Conservation (phyloP, 2,888 invertebrate genomes). For the Adelognathus sp. region DNA sequence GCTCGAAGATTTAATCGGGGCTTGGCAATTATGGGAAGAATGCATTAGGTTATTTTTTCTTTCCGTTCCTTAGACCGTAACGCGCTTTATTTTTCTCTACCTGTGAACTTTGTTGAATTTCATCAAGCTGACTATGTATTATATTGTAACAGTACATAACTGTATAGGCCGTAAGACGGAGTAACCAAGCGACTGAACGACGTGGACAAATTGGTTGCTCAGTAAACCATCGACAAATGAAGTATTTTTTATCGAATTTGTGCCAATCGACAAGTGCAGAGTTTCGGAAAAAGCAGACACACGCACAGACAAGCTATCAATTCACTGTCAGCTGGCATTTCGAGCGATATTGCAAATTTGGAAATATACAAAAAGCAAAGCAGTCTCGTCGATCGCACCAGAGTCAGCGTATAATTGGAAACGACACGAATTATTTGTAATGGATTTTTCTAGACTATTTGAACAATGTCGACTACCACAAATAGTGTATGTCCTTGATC, state of each 20-base stretch:
- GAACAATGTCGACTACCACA: slow-evolving; percentile 1
- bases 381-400: neutral
- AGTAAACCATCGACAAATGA: slow-evolving; percentile 24
- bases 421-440: neutral
- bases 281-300: too few relatives aligned
- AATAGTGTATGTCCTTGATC: slow-evolving; percentile 13
- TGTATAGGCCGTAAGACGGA: slow-evolving; percentile 15
- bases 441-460: neutral
- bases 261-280: slow-evolving; percentile 43
- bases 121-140: slow-evolving; percentile 27
- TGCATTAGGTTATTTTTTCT: neutral
- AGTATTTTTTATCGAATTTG: slow-evolving; percentile 49
- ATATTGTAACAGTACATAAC: slow-evolving; percentile 24
- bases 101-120: slow-evolving; percentile 10
- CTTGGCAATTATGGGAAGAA: slow-evolving; percentile 9
- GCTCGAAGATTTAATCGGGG: slow-evolving; percentile 59
- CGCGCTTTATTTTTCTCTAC: slow-evolving; percentile 12
- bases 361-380: neutral
- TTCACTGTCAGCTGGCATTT: neutral
- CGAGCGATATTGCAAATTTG: neutral
- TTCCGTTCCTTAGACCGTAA: neutral
- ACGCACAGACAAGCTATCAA: neutral
- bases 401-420: slow-evolving; percentile 4
- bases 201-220: slow-evolving; percentile 28
- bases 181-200: slow-evolving; percentile 30